Conservation (phyloP, 2,888 invertebrate genomes). For the Cantharis nigra region DNA sequence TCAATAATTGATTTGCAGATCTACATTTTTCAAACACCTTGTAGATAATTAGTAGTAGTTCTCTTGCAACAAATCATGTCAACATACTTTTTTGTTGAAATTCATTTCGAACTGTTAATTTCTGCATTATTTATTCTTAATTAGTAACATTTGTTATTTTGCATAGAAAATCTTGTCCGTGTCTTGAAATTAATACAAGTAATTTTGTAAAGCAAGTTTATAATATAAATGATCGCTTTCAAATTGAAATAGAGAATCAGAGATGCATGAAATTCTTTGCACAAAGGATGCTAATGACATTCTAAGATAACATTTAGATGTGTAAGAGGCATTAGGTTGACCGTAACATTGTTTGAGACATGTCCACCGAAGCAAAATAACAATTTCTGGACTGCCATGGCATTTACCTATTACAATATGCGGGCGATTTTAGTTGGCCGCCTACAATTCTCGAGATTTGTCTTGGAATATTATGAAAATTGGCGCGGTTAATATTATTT, state of each 20-base stretch:
- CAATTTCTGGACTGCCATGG: conserved; percentile 17
- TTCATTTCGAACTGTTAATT: neutral
- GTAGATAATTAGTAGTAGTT: neutral
- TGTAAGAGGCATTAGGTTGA: conserved; percentile 40
- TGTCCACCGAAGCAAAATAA: conserved; percentile 44
- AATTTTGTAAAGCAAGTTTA: neutral
- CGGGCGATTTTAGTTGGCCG: conserved; percentile 19
- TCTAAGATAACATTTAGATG: conserved; percentile 51
- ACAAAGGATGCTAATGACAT: conserved; percentile 48
- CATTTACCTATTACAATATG: conserved; percentile 19
- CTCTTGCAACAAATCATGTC: neutral
- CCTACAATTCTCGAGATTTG: conserved; percentile 3
- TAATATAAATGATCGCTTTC: conserved; percentile 15
- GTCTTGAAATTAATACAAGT: neutral
- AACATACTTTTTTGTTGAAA: neutral
- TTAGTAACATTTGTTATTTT: neutral
- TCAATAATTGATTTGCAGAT: neutral
- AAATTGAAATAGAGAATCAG: conserved; percentile 15
- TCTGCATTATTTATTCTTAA: neutral
- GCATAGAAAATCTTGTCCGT: neutral
- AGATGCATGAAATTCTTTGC: conserved; percentile 27
- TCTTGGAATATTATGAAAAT: neutral
- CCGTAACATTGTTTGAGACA: conserved; percentile 47
- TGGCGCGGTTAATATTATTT: neutral
- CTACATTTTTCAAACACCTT: neutral